Conservation (phyloP, 2,113 vertebrate genomes). For the Acanthisitta chloris region DNA sequence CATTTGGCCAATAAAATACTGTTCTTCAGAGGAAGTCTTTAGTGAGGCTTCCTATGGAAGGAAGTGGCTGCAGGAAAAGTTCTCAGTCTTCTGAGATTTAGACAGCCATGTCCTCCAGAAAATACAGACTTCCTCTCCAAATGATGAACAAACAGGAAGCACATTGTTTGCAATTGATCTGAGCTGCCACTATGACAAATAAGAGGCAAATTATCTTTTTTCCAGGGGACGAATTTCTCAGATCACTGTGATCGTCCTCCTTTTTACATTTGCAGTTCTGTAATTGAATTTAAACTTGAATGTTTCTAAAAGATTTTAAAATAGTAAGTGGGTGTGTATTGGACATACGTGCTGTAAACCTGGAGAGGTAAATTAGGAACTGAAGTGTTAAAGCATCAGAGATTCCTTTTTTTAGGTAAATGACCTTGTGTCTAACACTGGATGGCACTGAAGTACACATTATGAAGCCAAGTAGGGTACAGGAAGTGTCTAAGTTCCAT, state of each 20-base stretch:
- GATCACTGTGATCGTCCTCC: not conserved
- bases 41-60: not conserved
- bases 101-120: not conserved
- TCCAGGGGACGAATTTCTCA: not conserved
- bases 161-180: not conserved
- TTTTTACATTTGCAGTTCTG: not conserved
- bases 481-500: not conserved
- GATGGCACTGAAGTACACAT: constrained; percentile 50
- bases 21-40: not conserved
- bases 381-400: not conserved
- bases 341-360: not conserved
- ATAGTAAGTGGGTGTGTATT: not conserved
- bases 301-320: not conserved
- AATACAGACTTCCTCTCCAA: not conserved
- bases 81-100: not conserved
- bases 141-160: fast-evolving
- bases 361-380: not conserved
- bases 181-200: not conserved
- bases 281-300: not conserved
- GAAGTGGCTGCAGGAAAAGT: not conserved
- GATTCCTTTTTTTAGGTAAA: not conserved
- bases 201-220: not conserved
- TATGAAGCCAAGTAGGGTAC: not conserved
- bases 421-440: not conserved
- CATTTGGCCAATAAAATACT: not conserved